Conservation (phyloP, 1,140 invertebrate genomes). For the Drosophila elegans region DNA sequence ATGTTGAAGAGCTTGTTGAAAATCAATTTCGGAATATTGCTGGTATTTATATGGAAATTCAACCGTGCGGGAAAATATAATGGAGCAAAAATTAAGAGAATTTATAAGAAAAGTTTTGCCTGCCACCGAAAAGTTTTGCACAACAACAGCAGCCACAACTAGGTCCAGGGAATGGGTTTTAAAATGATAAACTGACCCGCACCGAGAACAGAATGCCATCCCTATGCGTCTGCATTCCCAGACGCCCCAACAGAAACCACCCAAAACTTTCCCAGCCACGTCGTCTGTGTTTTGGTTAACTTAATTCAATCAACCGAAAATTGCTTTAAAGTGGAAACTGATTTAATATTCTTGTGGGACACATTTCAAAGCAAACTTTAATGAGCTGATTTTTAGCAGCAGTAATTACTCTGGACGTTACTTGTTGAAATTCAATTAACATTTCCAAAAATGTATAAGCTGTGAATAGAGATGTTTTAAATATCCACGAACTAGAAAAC, state of each 20-base stretch:
- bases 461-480: no score
- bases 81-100: conserved; percentile 44
- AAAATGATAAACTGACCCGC: conserved; percentile 50
- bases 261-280: conserved; percentile 51
- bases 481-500: no score
- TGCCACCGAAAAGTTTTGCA: conserved; percentile 35
- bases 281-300: conserved; percentile 39
- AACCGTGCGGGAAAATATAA: conserved; percentile 15
- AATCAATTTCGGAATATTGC: conserved; percentile 46
- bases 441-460: no score
- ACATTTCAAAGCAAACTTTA: conserved; percentile 51
- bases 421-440: conserved; percentile 39
- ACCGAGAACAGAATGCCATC: conserved; percentile 9
- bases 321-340: conserved; percentile 36
- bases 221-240: conserved; percentile 58
- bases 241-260: conserved; percentile 30
- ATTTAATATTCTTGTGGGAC: conserved; percentile 43
- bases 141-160: conserved; percentile 24
- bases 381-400: conserved; percentile 42
- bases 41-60: conserved; percentile 46
- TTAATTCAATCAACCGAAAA: conserved; percentile 46
- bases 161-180: conserved; percentile 25
- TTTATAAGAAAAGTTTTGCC: conserved; percentile 49
- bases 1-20: conserved; percentile 32
- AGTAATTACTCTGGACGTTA: conserved; percentile 39